Conservation (phyloP, 1,140 invertebrate genomes). For the Rhynchophorus ferrugineus region DNA sequence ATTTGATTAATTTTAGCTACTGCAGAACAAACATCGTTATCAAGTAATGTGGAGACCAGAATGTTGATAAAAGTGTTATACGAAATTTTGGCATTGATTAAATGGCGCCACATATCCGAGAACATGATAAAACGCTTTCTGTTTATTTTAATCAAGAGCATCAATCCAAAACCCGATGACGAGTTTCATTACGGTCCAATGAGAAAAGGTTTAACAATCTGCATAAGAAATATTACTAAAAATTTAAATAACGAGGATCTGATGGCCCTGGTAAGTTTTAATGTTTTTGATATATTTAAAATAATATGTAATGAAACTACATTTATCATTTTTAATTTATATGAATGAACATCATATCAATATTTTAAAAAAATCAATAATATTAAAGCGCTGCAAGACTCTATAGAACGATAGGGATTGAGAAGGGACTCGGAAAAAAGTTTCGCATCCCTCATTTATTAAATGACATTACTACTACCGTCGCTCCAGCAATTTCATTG, state of each 20-base stretch:
- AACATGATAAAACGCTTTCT: conserved; percentile 42
- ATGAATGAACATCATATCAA: too few species aligned
- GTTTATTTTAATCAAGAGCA: conserved; percentile 42
- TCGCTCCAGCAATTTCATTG: too few species aligned
- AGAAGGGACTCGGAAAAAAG: too few species aligned
- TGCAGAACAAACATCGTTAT: conserved; percentile 11
- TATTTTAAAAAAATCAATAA: too few species aligned
- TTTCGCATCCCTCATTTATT: too few species aligned
- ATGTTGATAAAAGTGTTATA: conserved; percentile 42
- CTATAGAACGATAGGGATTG: too few species aligned
- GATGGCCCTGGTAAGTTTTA: conserved; percentile 35
- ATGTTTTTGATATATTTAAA: too few species aligned
- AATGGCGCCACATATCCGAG: conserved; percentile 44
- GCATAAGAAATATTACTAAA: conserved; percentile 41
- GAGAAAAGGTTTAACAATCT: conserved; percentile 36
- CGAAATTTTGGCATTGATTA: conserved; percentile 41
- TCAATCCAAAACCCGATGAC: conserved; percentile 32
- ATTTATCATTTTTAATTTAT: too few species aligned
- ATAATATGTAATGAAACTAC: too few species aligned
- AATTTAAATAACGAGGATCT: conserved; percentile 40
- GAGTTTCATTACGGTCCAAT: conserved; percentile 25
- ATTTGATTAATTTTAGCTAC: conserved; percentile 7
- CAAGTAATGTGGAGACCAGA: conserved; percentile 16
- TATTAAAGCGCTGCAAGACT: too few species aligned
- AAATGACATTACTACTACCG: too few species aligned